Evolutionary conservation across 2,888 invertebrate species (phyloP).

Genomic region (Phalangium opilio): DNA sequence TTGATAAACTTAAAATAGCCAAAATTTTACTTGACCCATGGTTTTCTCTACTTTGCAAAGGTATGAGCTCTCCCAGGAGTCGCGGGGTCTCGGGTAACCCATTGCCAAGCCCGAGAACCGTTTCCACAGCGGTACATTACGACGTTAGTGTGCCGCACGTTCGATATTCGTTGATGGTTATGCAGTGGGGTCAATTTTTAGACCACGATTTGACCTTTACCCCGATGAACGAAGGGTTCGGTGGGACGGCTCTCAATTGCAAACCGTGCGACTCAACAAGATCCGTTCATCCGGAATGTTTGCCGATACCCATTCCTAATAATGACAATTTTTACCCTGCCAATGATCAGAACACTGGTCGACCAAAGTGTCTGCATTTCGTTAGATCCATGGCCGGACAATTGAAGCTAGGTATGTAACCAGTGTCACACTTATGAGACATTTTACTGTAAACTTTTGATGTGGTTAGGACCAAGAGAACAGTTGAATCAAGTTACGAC

Average conservation of each 20-base stretch:
- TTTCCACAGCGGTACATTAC: constrained; percentile 77
- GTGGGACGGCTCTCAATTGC: constrained; percentile 47
- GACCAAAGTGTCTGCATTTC: constrained; percentile 61
- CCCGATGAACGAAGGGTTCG: constrained; percentile 35
- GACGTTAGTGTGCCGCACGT: constrained; percentile 79
- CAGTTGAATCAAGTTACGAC: constrained; percentile 90
- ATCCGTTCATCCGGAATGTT: constrained; percentile 82
- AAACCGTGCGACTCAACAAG: constrained; percentile 70
- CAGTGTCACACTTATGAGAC: background rate
- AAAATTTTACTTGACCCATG: background rate
- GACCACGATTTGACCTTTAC: constrained; percentile 92
- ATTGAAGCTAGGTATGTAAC: constrained; percentile 46
- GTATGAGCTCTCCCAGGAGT: constrained; percentile 14
- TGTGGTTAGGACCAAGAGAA: constrained; percentile 43
- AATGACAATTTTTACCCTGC: constrained; percentile 67
- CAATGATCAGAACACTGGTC: constrained; percentile 10
- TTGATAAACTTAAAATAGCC: background rate
- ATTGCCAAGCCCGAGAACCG: constrained; percentile 60
- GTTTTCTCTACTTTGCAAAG: constrained; percentile 4
- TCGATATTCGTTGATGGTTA: constrained; percentile 75
- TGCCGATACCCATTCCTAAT: constrained; percentile 74
- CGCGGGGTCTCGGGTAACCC: constrained; percentile 4
- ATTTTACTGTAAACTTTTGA: background rate
- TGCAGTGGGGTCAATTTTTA: constrained; percentile 85
- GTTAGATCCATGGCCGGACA: constrained; percentile 88